Conservation (phyloP, 2,888 invertebrate genomes). For the Melipona bicolor region DNA sequence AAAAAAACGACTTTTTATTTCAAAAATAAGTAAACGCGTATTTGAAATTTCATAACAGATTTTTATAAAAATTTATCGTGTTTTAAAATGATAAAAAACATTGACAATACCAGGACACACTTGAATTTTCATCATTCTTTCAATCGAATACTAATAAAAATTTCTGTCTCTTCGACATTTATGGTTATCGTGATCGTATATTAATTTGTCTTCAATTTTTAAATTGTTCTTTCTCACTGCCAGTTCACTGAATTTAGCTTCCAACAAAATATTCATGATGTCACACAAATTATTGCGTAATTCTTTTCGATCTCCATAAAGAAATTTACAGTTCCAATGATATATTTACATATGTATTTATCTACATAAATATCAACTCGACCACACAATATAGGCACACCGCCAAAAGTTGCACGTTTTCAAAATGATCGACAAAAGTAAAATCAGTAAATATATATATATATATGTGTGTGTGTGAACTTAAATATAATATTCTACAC, state of each 20-base stretch:
- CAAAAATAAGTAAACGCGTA: not conserved
- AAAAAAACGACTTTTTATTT: slow-evolving; percentile 18
- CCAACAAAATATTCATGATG: slow-evolving; percentile 24
- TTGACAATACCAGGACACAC: slow-evolving; percentile 3
- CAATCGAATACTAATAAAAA: slow-evolving; percentile 4
- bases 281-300: slow-evolving; percentile 5
- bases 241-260: slow-evolving; percentile 46
- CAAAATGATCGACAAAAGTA: slow-evolving; percentile 23
- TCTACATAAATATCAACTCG: slow-evolving; percentile 1
- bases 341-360: not conserved
- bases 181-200: slow-evolving; percentile 29
- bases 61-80: not conserved
- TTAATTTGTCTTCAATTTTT: slow-evolving; percentile 19
- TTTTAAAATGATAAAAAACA: not conserved
- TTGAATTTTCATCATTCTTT: slow-evolving; percentile 46
- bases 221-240: slow-evolving; percentile 3
- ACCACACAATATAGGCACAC: not conserved
- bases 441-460: slow-evolving; percentile 11
- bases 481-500: not conserved
- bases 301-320: not conserved
- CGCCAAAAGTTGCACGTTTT: not conserved
- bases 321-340: not conserved
- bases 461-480: slow-evolving; percentile 1
- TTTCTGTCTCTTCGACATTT: slow-evolving; percentile 27
- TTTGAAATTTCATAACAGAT: slow-evolving; percentile 25